These are phyloP conservation scores for Peucedramus taeniatus DNA, from an alignment of 2,113 vertebrate genomes.

Conservation along the genomic window DNA sequence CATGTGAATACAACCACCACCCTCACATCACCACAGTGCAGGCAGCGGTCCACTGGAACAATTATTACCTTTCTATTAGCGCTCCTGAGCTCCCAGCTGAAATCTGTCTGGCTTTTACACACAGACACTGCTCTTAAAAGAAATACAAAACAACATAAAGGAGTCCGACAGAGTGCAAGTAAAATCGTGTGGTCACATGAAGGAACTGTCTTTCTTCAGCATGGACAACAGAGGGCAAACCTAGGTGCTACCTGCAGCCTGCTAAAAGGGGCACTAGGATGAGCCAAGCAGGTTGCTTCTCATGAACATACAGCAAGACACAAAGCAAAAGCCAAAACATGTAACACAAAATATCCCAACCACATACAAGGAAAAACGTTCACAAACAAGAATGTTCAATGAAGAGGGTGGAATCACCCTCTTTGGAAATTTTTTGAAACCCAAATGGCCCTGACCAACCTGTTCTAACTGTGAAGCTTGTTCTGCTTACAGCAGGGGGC, in stretches of 20 bases:
- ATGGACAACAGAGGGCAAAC: neutral
- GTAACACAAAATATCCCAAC: neutral
- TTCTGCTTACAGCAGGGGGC: neutral
- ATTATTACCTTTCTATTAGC: neutral
- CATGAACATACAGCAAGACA: neutral
- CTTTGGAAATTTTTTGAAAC: neutral
- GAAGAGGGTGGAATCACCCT: neutral
- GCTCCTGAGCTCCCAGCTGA: neutral
- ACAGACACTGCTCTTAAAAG: neutral
- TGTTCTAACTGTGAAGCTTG: neutral
- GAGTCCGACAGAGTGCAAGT: neutral
- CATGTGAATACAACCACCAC: rapidly evolving
- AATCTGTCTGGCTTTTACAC: neutral
- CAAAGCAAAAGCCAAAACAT: rapidly evolving
- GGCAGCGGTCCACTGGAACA: rapidly evolving
- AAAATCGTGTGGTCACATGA: neutral
- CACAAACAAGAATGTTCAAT: neutral
- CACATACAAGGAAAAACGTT: rapidly evolving
- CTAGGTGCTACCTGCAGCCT: neutral
- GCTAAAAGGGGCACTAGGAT: neutral
- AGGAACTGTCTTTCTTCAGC: neutral
- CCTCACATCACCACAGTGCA: rapidly evolving
- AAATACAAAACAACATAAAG: neutral
- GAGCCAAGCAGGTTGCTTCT: neutral
- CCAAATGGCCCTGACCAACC: neutral